phyloP scores from a whole-genome alignment of 35 echinoderm and acorn worm species.

The Patiria miniata region DNA sequence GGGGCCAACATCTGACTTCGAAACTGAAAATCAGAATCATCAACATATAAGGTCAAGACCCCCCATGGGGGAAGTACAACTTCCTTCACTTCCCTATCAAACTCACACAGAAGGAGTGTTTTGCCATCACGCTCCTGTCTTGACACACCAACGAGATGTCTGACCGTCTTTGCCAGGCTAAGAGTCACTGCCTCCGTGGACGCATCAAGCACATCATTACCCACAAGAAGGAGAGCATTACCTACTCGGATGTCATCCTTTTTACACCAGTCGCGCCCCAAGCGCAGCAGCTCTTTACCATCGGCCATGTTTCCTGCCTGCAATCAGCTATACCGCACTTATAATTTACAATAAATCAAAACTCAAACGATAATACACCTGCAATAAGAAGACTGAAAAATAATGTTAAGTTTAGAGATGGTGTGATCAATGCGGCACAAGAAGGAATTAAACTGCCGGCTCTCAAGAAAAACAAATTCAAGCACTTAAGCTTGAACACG shows the following conservation, averaged over 20 bases:
- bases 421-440: too few species aligned
- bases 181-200: background rate
- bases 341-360: too few species aligned
- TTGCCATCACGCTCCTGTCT: background rate
- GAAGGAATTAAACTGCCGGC: too few species aligned
- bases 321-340: too few species aligned
- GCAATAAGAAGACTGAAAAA: too few species aligned
- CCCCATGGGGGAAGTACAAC: background rate
- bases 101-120: conserved; percentile 16
- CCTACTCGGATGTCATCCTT: conserved; percentile 26
- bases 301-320: too few species aligned
- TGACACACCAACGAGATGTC: background rate
- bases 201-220: background rate
- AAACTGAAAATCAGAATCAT: background rate
- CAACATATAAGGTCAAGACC: background rate
- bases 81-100: background rate
- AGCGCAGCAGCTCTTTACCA: too few species aligned
- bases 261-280: conserved; percentile 5
- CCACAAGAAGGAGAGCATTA: conserved; percentile 21
- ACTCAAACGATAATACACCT: too few species aligned
- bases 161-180: background rate
- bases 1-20: background rate
- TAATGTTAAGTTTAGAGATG: too few species aligned
- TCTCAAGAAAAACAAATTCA: too few species aligned
- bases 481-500: too few species aligned